phyloP scores from a whole-genome alignment of 1,140 invertebrate genomes.

The Monomorium pharaonis region DNA sequence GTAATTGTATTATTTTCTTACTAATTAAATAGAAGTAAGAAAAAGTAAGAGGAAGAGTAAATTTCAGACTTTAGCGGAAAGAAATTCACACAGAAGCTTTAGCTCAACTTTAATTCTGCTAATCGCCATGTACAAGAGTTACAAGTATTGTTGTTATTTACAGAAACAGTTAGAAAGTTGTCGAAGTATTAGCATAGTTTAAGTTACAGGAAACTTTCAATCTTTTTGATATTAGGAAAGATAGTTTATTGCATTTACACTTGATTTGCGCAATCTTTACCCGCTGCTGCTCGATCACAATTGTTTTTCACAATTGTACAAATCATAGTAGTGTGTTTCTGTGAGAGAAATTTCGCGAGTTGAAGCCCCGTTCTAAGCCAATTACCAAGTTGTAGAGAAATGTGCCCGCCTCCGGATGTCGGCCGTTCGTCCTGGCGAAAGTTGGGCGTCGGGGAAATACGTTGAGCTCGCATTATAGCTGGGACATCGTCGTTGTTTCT shows the following conservation, averaged over 20 bases:
- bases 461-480: conserved; percentile 54
- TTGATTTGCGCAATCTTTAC: conserved; percentile 10
- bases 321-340: neutral
- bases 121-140: neutral
- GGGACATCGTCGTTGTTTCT: conserved; percentile 47
- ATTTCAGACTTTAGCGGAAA: neutral
- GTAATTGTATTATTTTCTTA: conserved; percentile 1
- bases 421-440: conserved; percentile 37
- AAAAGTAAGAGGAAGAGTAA: neutral
- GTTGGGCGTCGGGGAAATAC: conserved; percentile 47
- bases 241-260: neutral
- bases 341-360: conserved; percentile 6
- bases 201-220: neutral
- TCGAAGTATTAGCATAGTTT: neutral
- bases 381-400: conserved; percentile 75
- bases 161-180: neutral
- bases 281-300: neutral
- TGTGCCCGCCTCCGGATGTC: neutral
- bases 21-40: neutral
- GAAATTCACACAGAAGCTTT: neutral
- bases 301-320: neutral
- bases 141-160: too few relatives aligned
- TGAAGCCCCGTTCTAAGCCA: conserved; percentile 59
- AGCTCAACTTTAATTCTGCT: neutral
- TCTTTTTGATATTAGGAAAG: neutral